A percentile compares a stretch with the other conserved stretches of the same genome.
These are phyloP conservation scores for Eriosoma lanigerum DNA, from an alignment of 1,140 invertebrate genomes.

Conservation along the genomic window DNA sequence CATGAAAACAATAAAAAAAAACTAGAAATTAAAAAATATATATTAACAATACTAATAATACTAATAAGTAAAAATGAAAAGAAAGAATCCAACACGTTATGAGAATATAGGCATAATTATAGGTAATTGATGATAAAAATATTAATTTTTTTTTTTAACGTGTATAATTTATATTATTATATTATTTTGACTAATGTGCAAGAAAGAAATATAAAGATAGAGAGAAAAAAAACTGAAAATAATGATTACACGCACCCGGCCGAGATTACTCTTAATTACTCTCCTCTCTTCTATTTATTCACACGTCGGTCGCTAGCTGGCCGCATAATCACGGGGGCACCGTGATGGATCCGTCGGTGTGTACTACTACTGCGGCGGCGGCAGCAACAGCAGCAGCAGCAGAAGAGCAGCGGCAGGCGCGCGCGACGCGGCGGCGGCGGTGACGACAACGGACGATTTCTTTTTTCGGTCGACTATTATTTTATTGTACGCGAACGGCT, in stretches of 20 bases:
- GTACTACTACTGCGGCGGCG: too few relatives aligned
- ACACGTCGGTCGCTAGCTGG: constrained; percentile 19
- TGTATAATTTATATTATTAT: too few relatives aligned
- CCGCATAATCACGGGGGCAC: constrained; percentile 17
- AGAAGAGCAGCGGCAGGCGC: background rate
- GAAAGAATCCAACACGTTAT: too few relatives aligned
- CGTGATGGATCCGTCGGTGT: constrained; percentile 25
- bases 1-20: constrained; percentile 2
- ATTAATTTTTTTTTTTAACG: too few relatives aligned
- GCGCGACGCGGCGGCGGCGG: constrained; percentile 18
- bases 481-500: constrained; percentile 9
- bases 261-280: background rate
- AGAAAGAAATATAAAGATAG: too few relatives aligned
- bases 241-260: constrained; percentile 28
- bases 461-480: constrained; percentile 33
- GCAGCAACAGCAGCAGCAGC: background rate
- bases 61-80: background rate
- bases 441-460: constrained; percentile 28
- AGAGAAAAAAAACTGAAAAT: too few relatives aligned
- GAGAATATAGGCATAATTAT: too few relatives aligned
- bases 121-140: too few relatives aligned
- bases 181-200: too few relatives aligned
- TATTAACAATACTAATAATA: background rate
- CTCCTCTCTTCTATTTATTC: constrained; percentile 12
- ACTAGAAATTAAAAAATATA: background rate